Conservation (phyloP, 1,140 invertebrate species). For the Calliphora vicina region DNA sequence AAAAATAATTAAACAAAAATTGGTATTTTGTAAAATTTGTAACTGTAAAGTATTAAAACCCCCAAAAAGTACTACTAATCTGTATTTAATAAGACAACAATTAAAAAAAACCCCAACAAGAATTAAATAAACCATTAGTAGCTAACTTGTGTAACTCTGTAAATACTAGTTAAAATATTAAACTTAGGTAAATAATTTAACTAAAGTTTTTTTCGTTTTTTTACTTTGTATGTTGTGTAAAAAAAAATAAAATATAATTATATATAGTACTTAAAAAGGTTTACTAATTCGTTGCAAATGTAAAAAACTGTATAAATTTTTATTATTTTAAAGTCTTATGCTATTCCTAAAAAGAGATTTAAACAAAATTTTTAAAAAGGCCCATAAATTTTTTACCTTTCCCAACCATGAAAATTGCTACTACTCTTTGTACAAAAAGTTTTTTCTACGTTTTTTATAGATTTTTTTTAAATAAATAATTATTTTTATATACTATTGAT, state of each 20-base stretch:
- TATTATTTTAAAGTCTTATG: too few species aligned
- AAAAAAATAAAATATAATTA: too few species aligned
- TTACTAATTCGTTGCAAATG: too few species aligned
- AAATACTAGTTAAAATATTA: not conserved
- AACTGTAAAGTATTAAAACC: not conserved
- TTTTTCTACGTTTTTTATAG: too few species aligned
- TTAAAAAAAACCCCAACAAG: not conserved
- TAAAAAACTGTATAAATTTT: not conserved
- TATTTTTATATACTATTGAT: too few species aligned
- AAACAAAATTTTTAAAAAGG: not conserved
- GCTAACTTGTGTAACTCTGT: not conserved
- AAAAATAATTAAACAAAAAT: not conserved
- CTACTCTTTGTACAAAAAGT: too few species aligned
- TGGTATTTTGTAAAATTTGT: not conserved
- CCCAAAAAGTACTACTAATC: not conserved
- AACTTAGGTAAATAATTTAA: not conserved
- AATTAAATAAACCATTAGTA: conserved; percentile 8
- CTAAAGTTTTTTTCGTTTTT: not conserved
- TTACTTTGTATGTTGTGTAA: not conserved
- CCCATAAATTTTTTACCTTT: not conserved
- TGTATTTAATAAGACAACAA: not conserved
- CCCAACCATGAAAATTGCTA: too few species aligned
- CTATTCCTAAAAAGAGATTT: not conserved
- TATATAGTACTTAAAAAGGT: not conserved
- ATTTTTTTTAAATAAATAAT: too few species aligned